These are phyloP conservation scores for Dyspetes luteomarginatus DNA, from an alignment of 2,888 invertebrate species.

Conservation along the genomic window DNA sequence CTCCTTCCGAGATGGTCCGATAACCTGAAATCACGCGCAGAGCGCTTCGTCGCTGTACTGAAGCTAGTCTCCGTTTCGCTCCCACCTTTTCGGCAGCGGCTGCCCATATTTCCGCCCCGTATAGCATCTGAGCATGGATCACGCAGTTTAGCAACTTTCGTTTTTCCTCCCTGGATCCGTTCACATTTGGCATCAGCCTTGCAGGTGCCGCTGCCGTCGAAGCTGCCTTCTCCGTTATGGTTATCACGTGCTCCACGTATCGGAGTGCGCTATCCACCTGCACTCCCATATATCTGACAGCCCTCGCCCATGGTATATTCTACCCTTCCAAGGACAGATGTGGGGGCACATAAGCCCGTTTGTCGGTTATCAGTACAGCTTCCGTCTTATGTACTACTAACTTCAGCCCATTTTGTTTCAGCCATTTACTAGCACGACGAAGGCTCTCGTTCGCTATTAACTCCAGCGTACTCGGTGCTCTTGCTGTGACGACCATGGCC, in stretches of 20 bases:
- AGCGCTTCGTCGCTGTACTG: slow-evolving; percentile 30
- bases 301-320: not conserved
- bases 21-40: not conserved
- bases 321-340: slow-evolving; percentile 11
- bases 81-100: not conserved
- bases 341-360: slow-evolving; percentile 1
- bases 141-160: slow-evolving; percentile 44
- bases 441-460: slow-evolving; percentile 22
- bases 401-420: slow-evolving; percentile 3
- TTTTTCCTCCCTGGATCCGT: slow-evolving; percentile 36
- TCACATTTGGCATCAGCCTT: slow-evolving; percentile 62
- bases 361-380: slow-evolving; percentile 1
- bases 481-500: slow-evolving; percentile 15
- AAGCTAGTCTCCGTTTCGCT: not conserved
- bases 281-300: slow-evolving; percentile 33
- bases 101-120: slow-evolving; percentile 55
- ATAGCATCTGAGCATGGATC: slow-evolving; percentile 52
- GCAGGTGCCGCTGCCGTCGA: slow-evolving; percentile 39
- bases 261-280: slow-evolving; percentile 9
- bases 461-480: not conserved
- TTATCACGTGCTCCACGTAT: slow-evolving; percentile 1
- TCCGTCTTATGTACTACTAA: slow-evolving; percentile 1
- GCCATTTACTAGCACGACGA: slow-evolving; percentile 2
- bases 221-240: slow-evolving; percentile 14
- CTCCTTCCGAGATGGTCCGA: too few species aligned